Evolutionary conservation across 1,140 invertebrate species (phyloP).

Genomic region (Rhagoletis zephyria): DNA sequence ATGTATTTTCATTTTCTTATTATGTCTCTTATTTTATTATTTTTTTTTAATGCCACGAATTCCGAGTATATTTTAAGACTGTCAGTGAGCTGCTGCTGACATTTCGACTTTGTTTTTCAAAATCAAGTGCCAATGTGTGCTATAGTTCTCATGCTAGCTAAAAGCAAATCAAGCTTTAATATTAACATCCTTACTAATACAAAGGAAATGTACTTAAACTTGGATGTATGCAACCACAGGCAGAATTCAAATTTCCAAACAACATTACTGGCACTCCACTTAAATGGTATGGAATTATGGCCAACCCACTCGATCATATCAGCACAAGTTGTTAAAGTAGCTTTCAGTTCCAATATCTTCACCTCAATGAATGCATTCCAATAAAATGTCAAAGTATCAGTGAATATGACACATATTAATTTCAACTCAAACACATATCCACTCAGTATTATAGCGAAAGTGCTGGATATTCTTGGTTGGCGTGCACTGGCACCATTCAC

Average conservation of each 20-base stretch:
- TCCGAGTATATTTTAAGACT: too few species aligned
- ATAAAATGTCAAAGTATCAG: slow-evolving; percentile 44
- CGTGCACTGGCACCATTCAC: neutral
- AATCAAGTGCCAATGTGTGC: too few species aligned
- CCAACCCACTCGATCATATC: neutral
- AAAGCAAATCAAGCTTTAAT: too few species aligned
- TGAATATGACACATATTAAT: slow-evolving; percentile 49
- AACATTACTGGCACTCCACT: neutral
- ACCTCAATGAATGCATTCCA: neutral
- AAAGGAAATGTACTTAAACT: too few species aligned
- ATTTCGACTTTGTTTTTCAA: too few species aligned
- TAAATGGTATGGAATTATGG: neutral
- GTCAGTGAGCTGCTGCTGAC: too few species aligned
- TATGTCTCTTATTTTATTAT: too few species aligned
- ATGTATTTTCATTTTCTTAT: too few species aligned
- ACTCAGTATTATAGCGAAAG: neutral
- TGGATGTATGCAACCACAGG: neutral
- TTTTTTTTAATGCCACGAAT: too few species aligned
- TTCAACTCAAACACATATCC: slow-evolving; percentile 6
- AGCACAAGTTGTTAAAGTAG: neutral
- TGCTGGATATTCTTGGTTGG: too few species aligned
- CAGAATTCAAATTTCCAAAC: neutral
- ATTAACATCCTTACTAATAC: too few species aligned
- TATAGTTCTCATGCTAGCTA: too few species aligned
- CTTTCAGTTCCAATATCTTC: neutral